These are phyloP conservation scores for Gymnorhina tibicen DNA, from an alignment of 2,113 vertebrate species.

Conservation along the genomic window DNA sequence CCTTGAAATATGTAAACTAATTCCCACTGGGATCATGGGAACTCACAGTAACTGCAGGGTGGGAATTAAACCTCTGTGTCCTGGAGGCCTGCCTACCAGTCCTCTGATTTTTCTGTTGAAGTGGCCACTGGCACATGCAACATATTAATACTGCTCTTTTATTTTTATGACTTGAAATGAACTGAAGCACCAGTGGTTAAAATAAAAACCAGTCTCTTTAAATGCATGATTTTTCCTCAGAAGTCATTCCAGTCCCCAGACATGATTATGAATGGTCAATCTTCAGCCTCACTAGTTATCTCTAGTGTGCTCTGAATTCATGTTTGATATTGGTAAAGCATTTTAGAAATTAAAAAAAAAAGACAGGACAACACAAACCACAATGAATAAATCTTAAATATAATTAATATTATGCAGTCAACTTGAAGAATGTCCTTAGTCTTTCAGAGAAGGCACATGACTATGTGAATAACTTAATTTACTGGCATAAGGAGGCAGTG, in stretches of 20 bases:
- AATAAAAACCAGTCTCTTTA: not conserved
- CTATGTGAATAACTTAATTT: slow-evolving; percentile 5
- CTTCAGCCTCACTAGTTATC: not conserved
- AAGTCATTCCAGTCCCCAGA: not conserved
- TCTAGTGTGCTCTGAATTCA: not conserved
- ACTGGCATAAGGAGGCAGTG: not conserved
- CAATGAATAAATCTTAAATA: not conserved
- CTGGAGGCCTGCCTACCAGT: too few species aligned
- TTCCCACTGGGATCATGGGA: too few species aligned
- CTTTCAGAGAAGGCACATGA: not conserved
- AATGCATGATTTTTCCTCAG: not conserved
- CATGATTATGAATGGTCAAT: not conserved
- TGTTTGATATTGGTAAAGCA: not conserved
- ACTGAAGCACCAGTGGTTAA: not conserved
- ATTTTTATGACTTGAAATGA: not conserved
- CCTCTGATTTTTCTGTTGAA: too few species aligned
- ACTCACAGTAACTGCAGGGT: too few species aligned
- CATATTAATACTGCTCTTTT: not conserved
- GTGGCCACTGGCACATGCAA: too few species aligned
- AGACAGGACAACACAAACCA: not conserved
- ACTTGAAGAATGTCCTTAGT: not conserved
- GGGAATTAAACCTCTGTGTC: too few species aligned
- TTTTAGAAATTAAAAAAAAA: not conserved
- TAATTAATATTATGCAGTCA: not conserved
- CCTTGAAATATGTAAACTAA: too few species aligned